phyloP scores from a whole-genome alignment of 2,113 vertebrate genomes.

The Eurystomus gularis region DNA sequence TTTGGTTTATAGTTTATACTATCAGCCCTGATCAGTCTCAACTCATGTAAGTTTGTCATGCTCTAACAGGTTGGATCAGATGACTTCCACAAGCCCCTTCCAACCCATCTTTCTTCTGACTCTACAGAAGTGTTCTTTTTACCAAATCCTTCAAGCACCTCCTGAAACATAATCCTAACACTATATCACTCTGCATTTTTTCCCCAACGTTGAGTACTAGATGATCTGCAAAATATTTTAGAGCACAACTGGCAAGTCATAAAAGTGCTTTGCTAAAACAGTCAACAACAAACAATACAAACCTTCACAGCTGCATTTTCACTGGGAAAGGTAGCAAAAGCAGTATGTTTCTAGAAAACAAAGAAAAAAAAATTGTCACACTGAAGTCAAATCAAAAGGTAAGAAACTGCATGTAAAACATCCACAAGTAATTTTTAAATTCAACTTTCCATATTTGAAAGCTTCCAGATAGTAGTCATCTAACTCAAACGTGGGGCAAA shows the following conservation, averaged over 20 bases:
- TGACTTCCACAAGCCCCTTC: background rate
- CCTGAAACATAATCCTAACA: background rate
- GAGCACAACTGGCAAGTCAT: background rate
- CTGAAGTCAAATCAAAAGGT: background rate
- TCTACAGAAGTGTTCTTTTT: background rate
- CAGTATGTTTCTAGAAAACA: constrained; percentile 89
- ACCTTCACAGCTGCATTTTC: constrained; percentile 88
- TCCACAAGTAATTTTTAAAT: accelerated
- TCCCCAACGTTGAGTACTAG: background rate
- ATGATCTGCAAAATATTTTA: background rate
- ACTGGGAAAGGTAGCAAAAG: constrained; percentile 88
- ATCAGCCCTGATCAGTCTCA: background rate
- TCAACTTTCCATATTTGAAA: background rate
- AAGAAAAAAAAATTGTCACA: background rate
- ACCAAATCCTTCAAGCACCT: background rate
- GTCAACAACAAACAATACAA: background rate
- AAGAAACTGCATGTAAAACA: background rate
- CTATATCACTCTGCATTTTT: background rate
- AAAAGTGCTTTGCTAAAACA: background rate
- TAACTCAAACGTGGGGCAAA: accelerated
- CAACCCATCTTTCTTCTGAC: background rate
- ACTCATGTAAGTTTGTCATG: background rate
- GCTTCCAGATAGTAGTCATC: accelerated
- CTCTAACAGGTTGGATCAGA: background rate
- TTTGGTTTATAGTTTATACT: background rate